Percentiles rank a stretch among this genome's conserved stretches.
phyloP scores from a whole-genome alignment of 2,797 vertebrate species.

The Lemur catta region DNA sequence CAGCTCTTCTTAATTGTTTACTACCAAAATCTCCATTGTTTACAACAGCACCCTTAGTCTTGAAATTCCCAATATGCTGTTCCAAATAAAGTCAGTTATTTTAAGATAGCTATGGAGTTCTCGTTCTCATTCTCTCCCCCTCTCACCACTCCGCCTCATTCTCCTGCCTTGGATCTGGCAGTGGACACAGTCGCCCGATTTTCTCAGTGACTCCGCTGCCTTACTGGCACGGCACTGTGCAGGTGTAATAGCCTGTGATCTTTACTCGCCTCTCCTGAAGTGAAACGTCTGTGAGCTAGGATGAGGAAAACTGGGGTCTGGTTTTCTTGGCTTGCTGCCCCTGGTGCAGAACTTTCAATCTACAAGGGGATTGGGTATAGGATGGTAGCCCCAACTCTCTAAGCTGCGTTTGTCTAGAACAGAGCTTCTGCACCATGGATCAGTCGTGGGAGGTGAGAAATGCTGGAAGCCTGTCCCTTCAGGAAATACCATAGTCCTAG shows the following conservation, averaged over 20 bases:
- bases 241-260: not conserved
- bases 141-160: not conserved
- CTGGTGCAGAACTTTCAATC: too few relatives aligned
- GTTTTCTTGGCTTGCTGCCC: not conserved
- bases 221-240: not conserved
- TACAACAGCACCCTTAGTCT: too few relatives aligned
- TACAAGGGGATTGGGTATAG: not conserved
- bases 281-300: not conserved
- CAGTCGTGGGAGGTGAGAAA: not conserved
- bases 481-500: not conserved
- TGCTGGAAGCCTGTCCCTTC: fast-evolving
- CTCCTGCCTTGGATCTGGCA: not conserved
- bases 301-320: not conserved
- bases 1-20: not conserved
- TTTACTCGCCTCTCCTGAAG: not conserved
- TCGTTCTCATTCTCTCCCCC: not conserved
- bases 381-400: not conserved
- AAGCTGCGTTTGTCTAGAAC: not conserved
- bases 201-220: not conserved
- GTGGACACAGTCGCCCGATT: not conserved
- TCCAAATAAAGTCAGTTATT: not conserved
- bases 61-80: not conserved
- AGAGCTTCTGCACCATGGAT: not conserved
- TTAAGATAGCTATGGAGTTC: not conserved
- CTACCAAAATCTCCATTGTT: not conserved